Evolutionary conservation across 2,888 invertebrate species (phyloP), one percentile per base, ranked within the genome.

Genomic region (Cryptus armator): DNA sequence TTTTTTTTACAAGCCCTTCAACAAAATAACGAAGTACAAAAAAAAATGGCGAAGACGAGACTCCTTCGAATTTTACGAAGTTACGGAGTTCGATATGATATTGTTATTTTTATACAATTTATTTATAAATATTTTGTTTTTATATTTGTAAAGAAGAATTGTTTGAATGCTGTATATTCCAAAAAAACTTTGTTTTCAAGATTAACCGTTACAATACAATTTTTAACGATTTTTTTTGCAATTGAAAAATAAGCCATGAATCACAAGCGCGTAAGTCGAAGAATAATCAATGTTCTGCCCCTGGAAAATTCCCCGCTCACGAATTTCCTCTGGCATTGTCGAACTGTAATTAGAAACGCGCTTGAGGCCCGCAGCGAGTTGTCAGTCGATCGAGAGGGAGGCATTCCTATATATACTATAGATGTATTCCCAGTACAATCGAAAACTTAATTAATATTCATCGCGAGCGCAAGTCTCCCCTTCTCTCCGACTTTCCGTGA

Each of bases 401-500:
- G 46, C 37, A 29, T 32, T 9, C n/a, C 29, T 19, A 14, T n/a
- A n/a, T 51, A 48, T 76, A 24, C 24, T 24, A 62, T 46, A 19
- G 44, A 29, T 37, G 67, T 68, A 53, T 9, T 32, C 67, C 7
- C 9, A 6, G 86, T 84, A 87, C 86, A 84, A 88, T 86, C 82
- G 64, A 80, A 75, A 83, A 84, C 86, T 90, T 90, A 89, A 90
- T 90, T 90, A 90, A 90, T 90, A 90, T 90, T 90, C 90, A 90
- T 90, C 87, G 82, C 83, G 74, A 74, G 62, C 62, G 46, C 43
- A 62, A 32, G 29, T 37, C 37, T 2, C 37, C 19, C 19, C 19
- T 24, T 37, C 37, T 9, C 37, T n/a, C 72, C 44, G 68, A 74
- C 59, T 84, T 53, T 67, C 72, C 71, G 77, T 84, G 76, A 81